Percentiles rank a stretch among this genome's conserved stretches.
phyloP scores from a whole-genome alignment of 2,888 invertebrate species.

The Drosophila macrothrix region DNA sequence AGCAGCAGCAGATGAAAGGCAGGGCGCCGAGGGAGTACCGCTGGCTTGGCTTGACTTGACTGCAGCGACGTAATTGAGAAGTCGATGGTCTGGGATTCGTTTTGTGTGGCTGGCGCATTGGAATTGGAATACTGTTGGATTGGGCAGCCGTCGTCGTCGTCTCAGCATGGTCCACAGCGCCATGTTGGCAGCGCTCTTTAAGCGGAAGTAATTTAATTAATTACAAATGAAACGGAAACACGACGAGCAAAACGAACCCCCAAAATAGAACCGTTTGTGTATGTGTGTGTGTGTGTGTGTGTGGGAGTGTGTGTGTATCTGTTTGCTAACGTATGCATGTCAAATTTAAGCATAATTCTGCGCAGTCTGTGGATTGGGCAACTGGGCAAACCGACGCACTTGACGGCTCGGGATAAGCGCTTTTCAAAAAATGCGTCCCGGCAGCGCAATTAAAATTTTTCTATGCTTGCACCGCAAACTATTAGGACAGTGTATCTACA shows the following conservation, averaged over 20 bases:
- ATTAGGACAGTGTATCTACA: conserved; percentile 45
- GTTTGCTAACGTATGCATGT: conserved; percentile 26
- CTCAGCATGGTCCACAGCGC: conserved; percentile 47
- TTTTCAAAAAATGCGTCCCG: conserved; percentile 55
- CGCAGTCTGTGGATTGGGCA: not conserved
- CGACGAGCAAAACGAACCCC: conserved; percentile 46
- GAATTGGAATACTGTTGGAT: conserved; percentile 17
- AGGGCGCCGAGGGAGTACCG: not conserved
- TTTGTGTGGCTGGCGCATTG: conserved; percentile 19
- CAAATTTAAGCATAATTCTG: conserved; percentile 51
- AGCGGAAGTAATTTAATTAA: conserved; percentile 83
- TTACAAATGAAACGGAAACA: conserved; percentile 81
- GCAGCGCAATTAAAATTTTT: conserved; percentile 70
- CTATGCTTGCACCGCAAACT: conserved; percentile 53
- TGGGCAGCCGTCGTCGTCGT: conserved; percentile 38
- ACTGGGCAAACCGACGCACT: conserved; percentile 17
- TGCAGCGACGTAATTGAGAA: conserved; percentile 70
- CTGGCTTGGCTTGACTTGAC: conserved; percentile 23
- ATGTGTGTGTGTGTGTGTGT: not conserved
- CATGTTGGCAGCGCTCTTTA: conserved; percentile 65
- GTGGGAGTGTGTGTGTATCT: not conserved
- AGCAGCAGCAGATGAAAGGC: not conserved
- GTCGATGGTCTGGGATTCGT: conserved; percentile 58
- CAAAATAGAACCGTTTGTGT: conserved; percentile 9
- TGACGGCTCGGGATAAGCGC: conserved; percentile 45